Base-by-base conservation (phyloP, 2,797 vertebrate genomes). In the Arctocebus calabarensis region DNA sequence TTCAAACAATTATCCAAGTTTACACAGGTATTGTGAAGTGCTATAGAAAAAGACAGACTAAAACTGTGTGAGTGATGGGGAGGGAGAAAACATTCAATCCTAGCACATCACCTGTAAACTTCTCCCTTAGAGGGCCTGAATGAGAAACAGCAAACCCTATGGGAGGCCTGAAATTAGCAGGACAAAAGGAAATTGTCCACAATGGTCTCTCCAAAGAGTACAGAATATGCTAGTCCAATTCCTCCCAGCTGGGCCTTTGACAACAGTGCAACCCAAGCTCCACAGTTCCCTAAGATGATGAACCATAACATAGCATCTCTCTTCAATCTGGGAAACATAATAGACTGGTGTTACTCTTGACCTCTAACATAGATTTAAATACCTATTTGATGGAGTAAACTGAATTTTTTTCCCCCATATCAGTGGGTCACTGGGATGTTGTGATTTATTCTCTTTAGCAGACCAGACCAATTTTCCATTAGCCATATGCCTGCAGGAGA, bases 1-100 rank as follows among this genome's bases (percentile, higher is more conserved):
- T 96, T 97, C 86, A 98, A 97, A 98, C 97, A 97, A 97, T 97
- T 97, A 97, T 95, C 96, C 79, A 96, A 73, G 83, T 59, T 98
- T 97, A 96, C 5, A 0, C 3, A 57, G 83, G 40, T 97, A 97
- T 98, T 98, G 97, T 97, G 87, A 92, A 0, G 94, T 91, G 61
- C 82, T 88, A 37, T 81, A 91, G 89, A 95, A 79, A 88, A 94
- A 88, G 48, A 66, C 14, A 95, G 84, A 73, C 90, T 92, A 90
- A 96, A 48, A 20, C 8, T 87, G 29, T 29, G 34, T 29, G 34
- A 92, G 62, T 92, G 6, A 88, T 94, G 48, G 61, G 37, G 82
- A 74, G 12, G 68, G 95, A 45, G 96, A 97, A 98, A 95, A 94
- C 75, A 93, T 40, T 94, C 71, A 91, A 48, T 88, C 66, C 73